A percentile compares a stretch with the other conserved stretches of the same genome.
Evolutionary conservation across 2,888 invertebrate genomes (phyloP).

Genomic region (Hydrotaea cyrtoneurina): DNA sequence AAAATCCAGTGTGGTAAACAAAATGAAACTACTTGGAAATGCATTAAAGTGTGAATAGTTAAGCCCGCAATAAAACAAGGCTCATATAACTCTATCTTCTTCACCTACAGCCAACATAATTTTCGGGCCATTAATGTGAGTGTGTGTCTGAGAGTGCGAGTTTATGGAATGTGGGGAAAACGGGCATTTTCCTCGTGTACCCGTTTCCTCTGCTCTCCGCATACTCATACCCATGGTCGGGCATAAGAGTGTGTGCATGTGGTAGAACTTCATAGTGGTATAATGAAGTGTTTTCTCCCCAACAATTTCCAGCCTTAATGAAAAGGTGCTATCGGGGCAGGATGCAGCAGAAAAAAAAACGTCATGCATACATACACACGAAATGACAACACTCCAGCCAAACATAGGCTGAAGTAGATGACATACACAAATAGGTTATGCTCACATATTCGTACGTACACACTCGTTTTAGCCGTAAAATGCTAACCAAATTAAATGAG

Average conservation of each 20-base stretch:
- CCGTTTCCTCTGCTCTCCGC: no score
- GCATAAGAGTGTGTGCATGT: background rate
- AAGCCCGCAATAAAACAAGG: constrained; percentile 34
- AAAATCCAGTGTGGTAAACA: background rate
- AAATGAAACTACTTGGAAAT: constrained; percentile 40
- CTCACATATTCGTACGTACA: background rate
- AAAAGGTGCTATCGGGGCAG: constrained; percentile 38
- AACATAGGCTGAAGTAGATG: background rate
- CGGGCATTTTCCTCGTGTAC: no score
- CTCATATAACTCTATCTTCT: constrained; percentile 34
- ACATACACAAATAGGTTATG: constrained; percentile 22
- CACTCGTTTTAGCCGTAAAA: constrained; percentile 49
- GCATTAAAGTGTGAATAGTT: constrained; percentile 41
- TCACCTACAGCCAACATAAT: constrained; percentile 24
- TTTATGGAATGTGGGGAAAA: no score
- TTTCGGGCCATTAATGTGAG: background rate
- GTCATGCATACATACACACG: background rate
- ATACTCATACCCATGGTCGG: no score
- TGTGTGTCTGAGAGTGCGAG: background rate
- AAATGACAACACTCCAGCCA: no score
- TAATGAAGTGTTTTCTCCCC: constrained; percentile 35
- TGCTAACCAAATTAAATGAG: constrained; percentile 69
- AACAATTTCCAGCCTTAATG: constrained; percentile 32
- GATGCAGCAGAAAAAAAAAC: background rate
- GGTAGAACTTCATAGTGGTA: background rate